These are phyloP conservation scores for Dioctria linearis DNA, from an alignment of 2,888 invertebrate species.

Conservation along the genomic window DNA sequence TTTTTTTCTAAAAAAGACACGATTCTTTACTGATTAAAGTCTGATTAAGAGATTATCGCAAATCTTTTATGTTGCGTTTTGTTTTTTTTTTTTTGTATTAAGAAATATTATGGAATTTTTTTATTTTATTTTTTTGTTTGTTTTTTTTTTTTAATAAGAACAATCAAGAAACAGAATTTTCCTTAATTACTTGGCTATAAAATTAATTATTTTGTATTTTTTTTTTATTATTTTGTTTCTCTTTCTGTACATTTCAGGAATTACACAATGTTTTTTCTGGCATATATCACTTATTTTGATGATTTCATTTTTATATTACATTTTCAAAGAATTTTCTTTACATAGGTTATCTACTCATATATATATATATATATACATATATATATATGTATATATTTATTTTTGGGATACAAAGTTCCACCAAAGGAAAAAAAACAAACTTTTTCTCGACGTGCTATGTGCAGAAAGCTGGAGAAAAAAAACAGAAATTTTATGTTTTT, in stretches of 20 bases:
- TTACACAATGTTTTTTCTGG: neutral
- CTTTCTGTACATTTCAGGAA: constrained; percentile 10
- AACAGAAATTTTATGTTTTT: too few relatives aligned
- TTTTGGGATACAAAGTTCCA: constrained; percentile 8
- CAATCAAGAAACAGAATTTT: neutral
- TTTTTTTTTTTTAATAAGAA: neutral
- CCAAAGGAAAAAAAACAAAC: neutral
- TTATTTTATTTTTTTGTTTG: too few relatives aligned
- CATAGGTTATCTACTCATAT: constrained; percentile 22
- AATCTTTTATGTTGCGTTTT: too few relatives aligned
- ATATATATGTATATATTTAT: too few relatives aligned
- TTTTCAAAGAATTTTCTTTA: constrained; percentile 17
- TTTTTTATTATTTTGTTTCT: too few relatives aligned
- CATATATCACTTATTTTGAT: constrained; percentile 20
- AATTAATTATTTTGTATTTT: neutral
- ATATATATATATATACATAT: neutral
- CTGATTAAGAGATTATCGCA: too few relatives aligned
- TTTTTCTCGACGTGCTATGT: neutral
- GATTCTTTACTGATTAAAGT: too few relatives aligned
- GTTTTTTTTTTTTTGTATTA: too few relatives aligned
- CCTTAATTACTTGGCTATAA: neutral
- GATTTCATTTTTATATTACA: constrained; percentile 15
- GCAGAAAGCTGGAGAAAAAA: too few relatives aligned
- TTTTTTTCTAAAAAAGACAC: too few relatives aligned
- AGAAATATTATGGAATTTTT: too few relatives aligned